Base-by-base conservation (phyloP, 2,113 vertebrate genomes). In the Leiothrix lutea region DNA sequence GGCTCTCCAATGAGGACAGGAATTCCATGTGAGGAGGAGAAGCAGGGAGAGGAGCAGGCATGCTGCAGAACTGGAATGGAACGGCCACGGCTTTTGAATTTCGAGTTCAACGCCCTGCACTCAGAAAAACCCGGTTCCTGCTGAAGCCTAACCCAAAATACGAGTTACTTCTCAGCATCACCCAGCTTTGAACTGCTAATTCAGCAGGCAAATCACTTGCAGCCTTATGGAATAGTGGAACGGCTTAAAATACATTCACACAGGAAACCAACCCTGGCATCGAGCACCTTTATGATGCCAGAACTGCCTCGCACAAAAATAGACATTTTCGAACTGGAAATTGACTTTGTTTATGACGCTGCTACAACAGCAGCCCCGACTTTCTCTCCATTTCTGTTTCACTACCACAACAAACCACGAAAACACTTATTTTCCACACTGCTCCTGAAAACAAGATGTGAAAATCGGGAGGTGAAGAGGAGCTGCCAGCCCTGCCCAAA, bases 111-210 rank as follows among this genome's bases (percentile, higher is more conserved):
- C 66, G 21, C 29, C 38, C 42, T 25, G 40, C 0, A 1, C 74
- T 40, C 24, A 53, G 47, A 84, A 89, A 88, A 94, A 82, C 54
- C 64, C 3, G 18, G 75, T 11, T 65, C 57, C 72, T 47, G 48
- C 26, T n/a, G 69, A 54, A 85, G 92, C 48, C 40, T 10, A 67
- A 69, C 84, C 29, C 64, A 95, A 91, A 95, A 90, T 26, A 85
- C 72, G 3, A 72, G 67, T 86, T 86, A 36, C 10, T 94, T 67
- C 61, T 48, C 26, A 44, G 53, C 9, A 75, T 12, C 75, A 20
- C 58, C 80, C 18, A 65, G 80, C 72, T 92, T 62, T 86, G 82
- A 83, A 70, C 71, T 85, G 45, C 14, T 86, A 90, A 90, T 66
- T 71, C 85, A 47, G 67, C 57, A 93, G 48, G 19, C 58, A 77